Conservation (phyloP, 2,113 vertebrate species). For the Lophura nycthemera region DNA sequence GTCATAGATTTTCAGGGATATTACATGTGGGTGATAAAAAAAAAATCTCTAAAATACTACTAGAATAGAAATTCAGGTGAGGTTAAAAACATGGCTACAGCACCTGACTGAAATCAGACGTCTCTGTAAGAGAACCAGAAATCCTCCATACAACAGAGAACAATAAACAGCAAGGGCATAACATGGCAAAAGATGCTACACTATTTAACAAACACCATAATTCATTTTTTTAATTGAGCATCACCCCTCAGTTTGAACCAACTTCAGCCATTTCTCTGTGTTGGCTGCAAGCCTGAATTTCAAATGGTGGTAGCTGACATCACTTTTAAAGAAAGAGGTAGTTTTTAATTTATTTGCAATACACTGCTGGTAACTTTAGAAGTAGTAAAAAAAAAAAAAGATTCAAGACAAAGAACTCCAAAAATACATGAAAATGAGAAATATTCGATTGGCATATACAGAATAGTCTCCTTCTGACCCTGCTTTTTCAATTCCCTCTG, state of each 20-base stretch:
- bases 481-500: neutral
- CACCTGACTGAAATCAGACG: neutral
- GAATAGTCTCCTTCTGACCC: neutral
- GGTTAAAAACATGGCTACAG: neutral
- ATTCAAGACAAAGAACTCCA: neutral
- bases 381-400: constrained; percentile 19
- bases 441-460: neutral
- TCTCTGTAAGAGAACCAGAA: neutral
- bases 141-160: neutral
- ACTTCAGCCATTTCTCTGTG: constrained; percentile 1
- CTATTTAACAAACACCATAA: constrained; percentile 1
- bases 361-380: neutral
- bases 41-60: neutral
- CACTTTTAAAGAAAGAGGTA: constrained; percentile 30
- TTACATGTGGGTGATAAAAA: neutral
- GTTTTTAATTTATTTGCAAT: constrained; percentile 11
- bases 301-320: constrained; percentile 47
- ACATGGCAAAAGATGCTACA: neutral
- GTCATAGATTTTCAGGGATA: neutral
- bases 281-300: constrained; percentile 22
- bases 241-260: neutral
- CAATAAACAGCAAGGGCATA: neutral
- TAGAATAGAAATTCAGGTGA: neutral
- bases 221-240: constrained; percentile 19
- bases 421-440: neutral